phyloP scores from a whole-genome alignment of 2,797 vertebrate species.

The Catostomus latipinnis region DNA sequence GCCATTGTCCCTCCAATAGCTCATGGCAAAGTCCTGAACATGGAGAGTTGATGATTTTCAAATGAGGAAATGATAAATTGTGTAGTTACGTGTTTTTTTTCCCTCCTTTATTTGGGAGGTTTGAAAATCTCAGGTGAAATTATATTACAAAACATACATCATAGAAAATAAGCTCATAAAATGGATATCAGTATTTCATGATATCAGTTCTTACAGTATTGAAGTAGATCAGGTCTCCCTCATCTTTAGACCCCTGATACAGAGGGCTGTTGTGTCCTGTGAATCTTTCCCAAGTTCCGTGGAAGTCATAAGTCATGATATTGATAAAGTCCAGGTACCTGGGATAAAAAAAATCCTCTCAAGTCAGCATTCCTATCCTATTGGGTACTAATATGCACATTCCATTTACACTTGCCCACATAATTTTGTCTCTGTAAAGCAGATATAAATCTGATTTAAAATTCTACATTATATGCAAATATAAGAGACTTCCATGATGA shows the following conservation, averaged over 20 bases:
- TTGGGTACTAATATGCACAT: no score
- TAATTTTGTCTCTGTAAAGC: no score
- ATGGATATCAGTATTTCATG: not conserved
- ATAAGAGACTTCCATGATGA: no score
- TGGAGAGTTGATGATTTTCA: not conserved
- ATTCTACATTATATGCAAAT: no score
- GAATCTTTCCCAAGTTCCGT: conserved; percentile 68
- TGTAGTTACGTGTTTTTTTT: not conserved
- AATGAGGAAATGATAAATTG: not conserved
- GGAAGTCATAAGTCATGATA: conserved; percentile 77
- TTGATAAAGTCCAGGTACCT: conserved; percentile 79
- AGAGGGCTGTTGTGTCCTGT: conserved; percentile 80
- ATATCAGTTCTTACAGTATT: conserved; percentile 67
- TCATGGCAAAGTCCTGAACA: conserved; percentile 72
- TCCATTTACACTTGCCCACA: no score
- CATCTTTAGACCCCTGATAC: conserved; percentile 63
- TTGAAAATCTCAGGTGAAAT: not conserved
- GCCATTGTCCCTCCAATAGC: conserved; percentile 69
- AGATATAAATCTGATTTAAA: no score
- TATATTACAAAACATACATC: not conserved
- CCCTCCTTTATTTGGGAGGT: not conserved
- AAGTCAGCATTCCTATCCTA: no score
- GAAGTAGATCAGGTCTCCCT: conserved; percentile 65
- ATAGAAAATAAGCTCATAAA: not conserved
- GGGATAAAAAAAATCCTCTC: conserved; percentile 27